These are phyloP conservation scores for Orius laevigatus DNA, from an alignment of 1,140 invertebrate genomes.

Conservation along the genomic window DNA sequence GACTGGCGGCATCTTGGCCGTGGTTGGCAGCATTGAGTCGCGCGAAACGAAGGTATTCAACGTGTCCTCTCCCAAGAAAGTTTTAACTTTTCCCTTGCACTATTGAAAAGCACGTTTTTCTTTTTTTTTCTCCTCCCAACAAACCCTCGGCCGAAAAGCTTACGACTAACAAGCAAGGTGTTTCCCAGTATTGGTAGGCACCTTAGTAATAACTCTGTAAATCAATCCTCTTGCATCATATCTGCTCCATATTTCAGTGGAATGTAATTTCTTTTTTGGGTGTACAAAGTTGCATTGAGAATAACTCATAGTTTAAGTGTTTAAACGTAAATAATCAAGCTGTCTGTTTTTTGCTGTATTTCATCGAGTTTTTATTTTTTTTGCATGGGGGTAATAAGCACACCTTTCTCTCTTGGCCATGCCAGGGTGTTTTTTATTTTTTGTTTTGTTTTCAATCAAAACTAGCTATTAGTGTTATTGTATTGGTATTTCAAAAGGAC, in stretches of 20 bases:
- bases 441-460: slow-evolving; percentile 4
- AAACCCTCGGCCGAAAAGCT: background rate
- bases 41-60: slow-evolving; percentile 12
- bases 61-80: background rate
- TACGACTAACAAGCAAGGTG: too few species aligned
- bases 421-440: slow-evolving; percentile 14
- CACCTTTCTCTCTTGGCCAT: slow-evolving; percentile 13
- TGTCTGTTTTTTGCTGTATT: background rate
- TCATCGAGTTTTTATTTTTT: slow-evolving; percentile 4
- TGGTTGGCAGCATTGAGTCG: slow-evolving; percentile 15
- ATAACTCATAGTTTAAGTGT: too few species aligned
- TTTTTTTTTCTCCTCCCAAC: background rate
- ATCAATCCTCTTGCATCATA: background rate
- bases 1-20: slow-evolving; percentile 13
- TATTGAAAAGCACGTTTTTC: slow-evolving; percentile 10
- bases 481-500: slow-evolving; percentile 5
- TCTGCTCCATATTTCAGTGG: too few species aligned
- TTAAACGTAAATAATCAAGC: background rate
- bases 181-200: too few species aligned
- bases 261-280: too few species aligned
- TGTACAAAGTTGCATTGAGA: too few species aligned
- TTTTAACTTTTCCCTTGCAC: background rate
- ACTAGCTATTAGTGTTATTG: slow-evolving; percentile 4
- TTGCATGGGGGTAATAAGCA: slow-evolving; percentile 14
- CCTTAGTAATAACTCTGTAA: background rate